Conservation (phyloP, 2,113 vertebrate genomes). For the Chamaetylas fuelleborni region DNA sequence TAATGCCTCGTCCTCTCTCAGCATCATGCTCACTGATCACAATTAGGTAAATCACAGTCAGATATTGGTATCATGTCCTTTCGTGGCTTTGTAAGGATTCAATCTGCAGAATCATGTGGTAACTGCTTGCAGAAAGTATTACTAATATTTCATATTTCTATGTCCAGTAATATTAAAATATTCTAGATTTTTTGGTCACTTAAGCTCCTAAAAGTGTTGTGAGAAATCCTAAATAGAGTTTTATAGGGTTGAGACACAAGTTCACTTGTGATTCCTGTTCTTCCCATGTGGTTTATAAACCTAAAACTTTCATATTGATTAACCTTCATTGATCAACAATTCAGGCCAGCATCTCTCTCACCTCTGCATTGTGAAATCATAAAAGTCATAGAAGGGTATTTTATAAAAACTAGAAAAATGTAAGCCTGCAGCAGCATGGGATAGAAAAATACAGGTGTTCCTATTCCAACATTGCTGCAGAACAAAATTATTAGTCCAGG, state of each 20-base stretch:
- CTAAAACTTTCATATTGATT: neutral
- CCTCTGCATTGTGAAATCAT: neutral
- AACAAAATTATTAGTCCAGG: neutral
- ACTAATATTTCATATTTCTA: neutral
- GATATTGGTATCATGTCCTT: neutral
- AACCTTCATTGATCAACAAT: neutral
- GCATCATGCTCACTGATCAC: rapidly evolving
- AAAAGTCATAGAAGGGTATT: neutral
- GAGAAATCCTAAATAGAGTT: neutral
- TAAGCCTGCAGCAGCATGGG: neutral
- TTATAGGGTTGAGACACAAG: neutral
- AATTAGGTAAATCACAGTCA: neutral
- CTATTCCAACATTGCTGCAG: neutral
- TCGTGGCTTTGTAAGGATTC: neutral
- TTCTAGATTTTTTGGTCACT: neutral
- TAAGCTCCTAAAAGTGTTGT: neutral
- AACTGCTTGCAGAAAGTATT: neutral
- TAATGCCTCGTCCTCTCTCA: neutral
- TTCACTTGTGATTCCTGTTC: neutral
- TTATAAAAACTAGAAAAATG: neutral
- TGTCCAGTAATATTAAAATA: neutral
- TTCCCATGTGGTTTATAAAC: neutral
- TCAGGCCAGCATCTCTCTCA: neutral
- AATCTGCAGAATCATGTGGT: neutral
- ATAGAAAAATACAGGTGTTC: neutral